Evolutionary conservation across 2,113 vertebrate species (phyloP), one percentile per base, ranked within the genome.

Genomic region (Oriolus oriolus): DNA sequence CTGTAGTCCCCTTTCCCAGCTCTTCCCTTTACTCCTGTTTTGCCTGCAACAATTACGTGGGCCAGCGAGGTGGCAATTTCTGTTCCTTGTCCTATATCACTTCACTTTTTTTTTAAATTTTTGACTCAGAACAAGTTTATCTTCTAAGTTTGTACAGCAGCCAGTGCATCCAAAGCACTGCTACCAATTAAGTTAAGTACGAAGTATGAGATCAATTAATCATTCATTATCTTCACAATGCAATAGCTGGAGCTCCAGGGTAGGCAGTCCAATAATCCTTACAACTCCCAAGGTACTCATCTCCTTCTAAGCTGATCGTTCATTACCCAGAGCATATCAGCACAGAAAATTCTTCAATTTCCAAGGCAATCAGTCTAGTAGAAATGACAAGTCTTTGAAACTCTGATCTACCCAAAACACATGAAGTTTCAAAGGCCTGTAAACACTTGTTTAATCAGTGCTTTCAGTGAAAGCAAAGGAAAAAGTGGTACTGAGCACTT

Each of bases 201-300:
- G 83, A 96, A 97, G 78, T 91, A 94, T 89, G 85, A 94, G 84
- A 71, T 57, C 93, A 97, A 95, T 94, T 96, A 92, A 94, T 97
- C 96, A 97, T 97, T 86, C 66, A 80, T 89, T 97, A 81, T 54
- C 90, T 93, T 94, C 85, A 84, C 69, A 70, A 60, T 70, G 85
- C 90, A 93, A 95, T 44, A 86, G 82, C 86, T 89, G 77, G 87
- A 94, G 81, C 79, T 85, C 68, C 64, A 82, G 71, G 54, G 14
- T 83, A 84, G 68, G 87, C 71, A 78, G 94, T 68, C 89, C 74
- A 91, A 79, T 93, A 95, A 90, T 94, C 73, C 95, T 85, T 73
- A 97, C 76, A 93, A 45, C 56, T 50, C 79, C 74, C 90, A 93
- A 89, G 93, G 84, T 81, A 81, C 41, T 96, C 91, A 87, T 97